Evolutionary conservation across 2,113 vertebrate genomes (phyloP).

Genomic region (Rhodinocichla rosea): DNA sequence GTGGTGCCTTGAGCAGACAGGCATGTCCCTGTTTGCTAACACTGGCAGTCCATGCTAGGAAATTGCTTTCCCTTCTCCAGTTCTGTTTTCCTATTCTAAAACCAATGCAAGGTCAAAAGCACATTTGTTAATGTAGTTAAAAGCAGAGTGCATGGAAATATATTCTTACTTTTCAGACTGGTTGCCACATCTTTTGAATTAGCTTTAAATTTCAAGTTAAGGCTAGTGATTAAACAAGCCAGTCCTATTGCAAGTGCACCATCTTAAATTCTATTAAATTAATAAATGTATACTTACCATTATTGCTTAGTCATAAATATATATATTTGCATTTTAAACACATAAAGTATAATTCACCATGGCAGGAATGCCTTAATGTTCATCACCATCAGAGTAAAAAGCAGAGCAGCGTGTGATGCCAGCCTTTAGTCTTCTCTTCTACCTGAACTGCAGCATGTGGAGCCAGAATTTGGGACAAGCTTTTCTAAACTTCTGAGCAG

Average conservation of each 20-base stretch:
- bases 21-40: accelerated
- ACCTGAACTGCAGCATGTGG: background rate
- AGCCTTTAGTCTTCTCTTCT: background rate
- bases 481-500: background rate
- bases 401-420: background rate
- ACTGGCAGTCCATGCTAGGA: background rate
- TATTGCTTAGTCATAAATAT: background rate
- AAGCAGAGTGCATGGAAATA: background rate
- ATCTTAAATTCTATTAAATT: background rate
- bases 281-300: background rate
- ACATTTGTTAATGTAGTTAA: background rate
- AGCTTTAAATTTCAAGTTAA: background rate
- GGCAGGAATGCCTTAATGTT: background rate
- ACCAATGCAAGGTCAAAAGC: background rate
- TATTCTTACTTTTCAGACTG: background rate
- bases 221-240: background rate
- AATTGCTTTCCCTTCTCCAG: background rate
- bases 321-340: background rate
- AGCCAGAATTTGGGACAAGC: background rate
- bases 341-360: background rate
- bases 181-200: background rate
- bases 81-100: background rate
- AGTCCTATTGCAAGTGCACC: background rate
- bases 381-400: background rate
- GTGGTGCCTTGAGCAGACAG: background rate